Evolutionary conservation across 2,797 vertebrate genomes (phyloP).

Genomic region (Manis javanica): DNA sequence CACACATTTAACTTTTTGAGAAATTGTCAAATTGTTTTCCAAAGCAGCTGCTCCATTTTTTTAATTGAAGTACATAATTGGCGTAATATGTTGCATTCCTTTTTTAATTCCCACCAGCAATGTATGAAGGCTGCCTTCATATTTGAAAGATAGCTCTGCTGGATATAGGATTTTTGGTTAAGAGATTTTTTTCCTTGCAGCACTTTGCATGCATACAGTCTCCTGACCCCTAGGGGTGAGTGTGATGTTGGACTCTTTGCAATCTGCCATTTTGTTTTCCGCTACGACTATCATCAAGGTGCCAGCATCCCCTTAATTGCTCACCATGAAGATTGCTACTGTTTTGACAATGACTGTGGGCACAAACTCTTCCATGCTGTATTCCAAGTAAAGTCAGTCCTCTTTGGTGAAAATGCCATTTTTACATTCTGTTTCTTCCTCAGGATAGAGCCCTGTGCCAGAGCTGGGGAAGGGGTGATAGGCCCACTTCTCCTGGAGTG

Average conservation of each 20-base stretch:
- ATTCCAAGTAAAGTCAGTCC: not conserved
- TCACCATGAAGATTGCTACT: not conserved
- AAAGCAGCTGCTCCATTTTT: not conserved
- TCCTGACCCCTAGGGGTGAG: not conserved
- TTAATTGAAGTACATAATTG: too few species aligned
- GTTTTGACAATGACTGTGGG: not conserved
- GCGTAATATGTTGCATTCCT: not conserved
- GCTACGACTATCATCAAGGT: not conserved
- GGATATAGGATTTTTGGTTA: not conserved
- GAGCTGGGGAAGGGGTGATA: not conserved
- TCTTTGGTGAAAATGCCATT: not conserved
- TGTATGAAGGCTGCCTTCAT: not conserved
- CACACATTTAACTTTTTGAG: not conserved
- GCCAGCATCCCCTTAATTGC: not conserved
- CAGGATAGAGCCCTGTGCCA: not conserved
- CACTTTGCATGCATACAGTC: too few species aligned
- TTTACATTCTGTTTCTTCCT: not conserved
- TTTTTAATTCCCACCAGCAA: not conserved
- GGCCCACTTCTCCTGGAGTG: not conserved
- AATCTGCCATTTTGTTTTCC: not conserved
- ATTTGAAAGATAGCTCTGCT: not conserved
- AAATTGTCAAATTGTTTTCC: not conserved
- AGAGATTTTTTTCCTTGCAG: not conserved
- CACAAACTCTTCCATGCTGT: not conserved
- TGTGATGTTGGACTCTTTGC: not conserved